Percentiles rank a stretch among this genome's conserved stretches.
These are phyloP conservation scores for Spodoptera exigua DNA, from an alignment of 2,888 invertebrate species.

Conservation along the genomic window DNA sequence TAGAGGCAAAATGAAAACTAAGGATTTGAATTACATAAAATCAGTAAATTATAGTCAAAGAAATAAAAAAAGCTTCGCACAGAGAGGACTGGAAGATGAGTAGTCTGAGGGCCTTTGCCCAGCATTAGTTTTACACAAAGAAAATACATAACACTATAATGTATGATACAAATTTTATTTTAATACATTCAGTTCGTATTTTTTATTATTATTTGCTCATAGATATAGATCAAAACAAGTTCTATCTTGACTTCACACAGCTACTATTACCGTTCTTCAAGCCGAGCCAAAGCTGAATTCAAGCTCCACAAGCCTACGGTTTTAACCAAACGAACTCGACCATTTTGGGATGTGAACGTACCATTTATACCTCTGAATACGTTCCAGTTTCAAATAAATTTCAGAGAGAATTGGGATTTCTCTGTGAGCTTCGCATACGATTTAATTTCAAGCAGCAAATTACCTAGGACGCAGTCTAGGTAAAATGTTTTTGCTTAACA, in stretches of 20 bases:
- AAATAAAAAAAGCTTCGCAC: too few species aligned
- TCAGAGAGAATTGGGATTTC: slow-evolving; percentile 20
- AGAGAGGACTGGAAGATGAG: too few species aligned
- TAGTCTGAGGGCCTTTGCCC: too few species aligned
- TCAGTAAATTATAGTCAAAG: background rate
- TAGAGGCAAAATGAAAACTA: background rate
- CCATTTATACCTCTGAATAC: slow-evolving; percentile 32
- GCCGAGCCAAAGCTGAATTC: slow-evolving; percentile 60
- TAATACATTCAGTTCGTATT: too few species aligned
- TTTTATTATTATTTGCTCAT: too few species aligned
- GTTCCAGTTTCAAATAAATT: slow-evolving; percentile 16
- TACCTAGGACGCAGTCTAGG: slow-evolving; percentile 4
- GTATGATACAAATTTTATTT: too few species aligned
- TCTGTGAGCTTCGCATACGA: slow-evolving; percentile 6
- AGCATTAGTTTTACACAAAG: too few species aligned
- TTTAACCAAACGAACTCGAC: slow-evolving; percentile 67
- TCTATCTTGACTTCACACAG: slow-evolving; percentile 3
- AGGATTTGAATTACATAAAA: background rate
- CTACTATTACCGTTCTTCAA: slow-evolving; percentile 45
- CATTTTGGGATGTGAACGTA: slow-evolving; percentile 44
- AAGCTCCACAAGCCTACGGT: slow-evolving; percentile 57
- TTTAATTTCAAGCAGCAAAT: slow-evolving; percentile 32
- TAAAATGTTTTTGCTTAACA: slow-evolving; percentile 19
- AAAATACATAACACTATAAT: too few species aligned
- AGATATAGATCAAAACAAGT: too few species aligned